Percentiles rank a stretch among this genome's conserved stretches.
phyloP scores from a whole-genome alignment of 2,797 vertebrate genomes.

The Emys orbicularis region DNA sequence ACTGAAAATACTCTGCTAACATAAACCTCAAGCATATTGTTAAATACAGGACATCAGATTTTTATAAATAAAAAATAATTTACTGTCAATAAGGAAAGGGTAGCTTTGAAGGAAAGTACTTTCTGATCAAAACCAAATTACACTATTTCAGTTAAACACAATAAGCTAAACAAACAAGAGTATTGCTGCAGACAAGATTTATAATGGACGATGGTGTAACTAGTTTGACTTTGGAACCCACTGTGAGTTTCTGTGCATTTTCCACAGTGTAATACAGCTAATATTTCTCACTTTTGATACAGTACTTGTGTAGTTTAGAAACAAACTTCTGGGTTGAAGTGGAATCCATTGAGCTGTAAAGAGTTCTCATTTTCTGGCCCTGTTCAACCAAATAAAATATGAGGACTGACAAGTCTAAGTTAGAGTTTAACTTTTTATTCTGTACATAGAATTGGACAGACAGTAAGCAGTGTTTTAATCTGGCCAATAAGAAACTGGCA shows the following conservation, averaged over 20 bases:
- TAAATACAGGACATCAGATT: background rate
- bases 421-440: background rate
- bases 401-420: slow-evolving; percentile 47
- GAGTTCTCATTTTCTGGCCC: slow-evolving; percentile 49
- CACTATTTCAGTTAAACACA: background rate
- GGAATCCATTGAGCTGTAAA: slow-evolving; percentile 51
- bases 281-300: background rate
- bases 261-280: background rate
- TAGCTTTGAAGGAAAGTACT: background rate
- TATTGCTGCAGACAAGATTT: background rate
- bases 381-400: slow-evolving; percentile 49
- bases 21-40: background rate
- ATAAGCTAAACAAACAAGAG: background rate
- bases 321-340: slow-evolving; percentile 37
- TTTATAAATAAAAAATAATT: background rate
- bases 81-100: background rate
- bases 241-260: background rate
- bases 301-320: slow-evolving; percentile 1
- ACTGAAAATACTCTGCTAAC: background rate
- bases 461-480: background rate
- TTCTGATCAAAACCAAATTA: background rate
- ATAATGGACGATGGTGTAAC: slow-evolving; percentile 15
- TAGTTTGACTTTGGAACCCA: slow-evolving; percentile 30
- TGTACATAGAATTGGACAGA: background rate
- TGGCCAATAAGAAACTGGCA: background rate